A percentile compares a stretch with the other conserved stretches of the same genome.
Evolutionary conservation across 2,113 vertebrate species (phyloP).

Genomic region (Otocyon megalotis): DNA sequence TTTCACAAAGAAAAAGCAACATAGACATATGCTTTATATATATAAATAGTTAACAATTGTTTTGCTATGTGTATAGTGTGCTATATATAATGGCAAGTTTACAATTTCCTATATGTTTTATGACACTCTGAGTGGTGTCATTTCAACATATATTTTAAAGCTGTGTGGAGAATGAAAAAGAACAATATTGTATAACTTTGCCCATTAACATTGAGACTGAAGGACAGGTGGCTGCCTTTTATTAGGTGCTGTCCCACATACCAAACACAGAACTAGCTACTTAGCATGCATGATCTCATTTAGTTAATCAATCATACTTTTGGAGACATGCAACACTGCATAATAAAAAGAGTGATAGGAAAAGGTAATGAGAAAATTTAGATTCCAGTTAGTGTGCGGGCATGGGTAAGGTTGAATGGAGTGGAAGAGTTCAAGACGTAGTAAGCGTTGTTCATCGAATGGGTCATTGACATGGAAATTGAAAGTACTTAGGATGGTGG

Average conservation of each 20-base stretch:
- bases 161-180: background rate
- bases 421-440: background rate
- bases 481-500: background rate
- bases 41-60: background rate
- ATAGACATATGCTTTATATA: background rate
- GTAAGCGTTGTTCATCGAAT: background rate
- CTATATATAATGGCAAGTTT: background rate
- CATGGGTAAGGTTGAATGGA: background rate
- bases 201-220: background rate
- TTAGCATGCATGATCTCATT: background rate
- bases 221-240: background rate
- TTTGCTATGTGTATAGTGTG: background rate
- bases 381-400: background rate
- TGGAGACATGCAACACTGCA: background rate
- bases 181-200: background rate
- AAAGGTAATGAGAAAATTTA: background rate
- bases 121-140: background rate
- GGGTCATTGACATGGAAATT: background rate
- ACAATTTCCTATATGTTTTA: background rate
- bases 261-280: background rate
- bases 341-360: background rate
- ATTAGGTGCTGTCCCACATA: background rate
- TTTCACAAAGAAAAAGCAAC: background rate
- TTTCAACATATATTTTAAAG: constrained; percentile 18
- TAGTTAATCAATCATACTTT: background rate